A percentile compares a stretch with the other conserved stretches of the same genome.
Evolutionary conservation across 1,140 invertebrate species (phyloP).

Genomic region (Camponotus vicinus): DNA sequence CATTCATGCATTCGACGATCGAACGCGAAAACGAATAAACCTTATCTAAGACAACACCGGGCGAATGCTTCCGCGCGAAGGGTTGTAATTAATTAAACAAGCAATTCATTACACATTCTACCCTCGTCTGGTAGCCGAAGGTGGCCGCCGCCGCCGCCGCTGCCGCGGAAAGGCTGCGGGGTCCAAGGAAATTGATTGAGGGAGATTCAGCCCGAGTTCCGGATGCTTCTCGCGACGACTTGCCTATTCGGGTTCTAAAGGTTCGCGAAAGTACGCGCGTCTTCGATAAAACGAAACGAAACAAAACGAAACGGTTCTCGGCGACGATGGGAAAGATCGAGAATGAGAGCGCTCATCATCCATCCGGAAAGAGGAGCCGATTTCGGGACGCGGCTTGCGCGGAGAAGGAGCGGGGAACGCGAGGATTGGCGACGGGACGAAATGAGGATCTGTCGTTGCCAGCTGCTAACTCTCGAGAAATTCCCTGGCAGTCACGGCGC

Average conservation of each 20-base stretch:
- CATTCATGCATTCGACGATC: constrained; percentile 33
- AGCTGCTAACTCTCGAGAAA: constrained; percentile 83
- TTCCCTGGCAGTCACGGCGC: constrained; percentile 80
- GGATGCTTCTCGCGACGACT: constrained; percentile 36
- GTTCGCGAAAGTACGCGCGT: constrained; percentile 34
- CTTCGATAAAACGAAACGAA: neutral
- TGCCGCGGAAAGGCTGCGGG: constrained; percentile 78
- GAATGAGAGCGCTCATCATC: constrained; percentile 32
- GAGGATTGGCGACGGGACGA: constrained; percentile 71
- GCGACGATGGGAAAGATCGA: constrained; percentile 55
- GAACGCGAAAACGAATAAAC: constrained; percentile 37
- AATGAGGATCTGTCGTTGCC: constrained; percentile 84
- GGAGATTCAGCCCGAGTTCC: constrained; percentile 76
- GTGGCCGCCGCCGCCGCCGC: constrained; percentile 73
- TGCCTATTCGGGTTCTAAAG: constrained; percentile 46
- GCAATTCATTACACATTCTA: constrained; percentile 86
- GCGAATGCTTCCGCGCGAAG: constrained; percentile 65
- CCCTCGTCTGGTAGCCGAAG: constrained; percentile 79
- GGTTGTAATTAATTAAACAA: constrained; percentile 87
- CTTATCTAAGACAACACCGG: constrained; percentile 49
- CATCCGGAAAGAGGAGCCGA: constrained; percentile 50
- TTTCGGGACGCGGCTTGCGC: constrained; percentile 29
- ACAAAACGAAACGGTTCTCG: constrained; percentile 21
- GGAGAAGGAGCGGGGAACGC: neutral
- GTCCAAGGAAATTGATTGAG: constrained; percentile 85